phyloP scores from a whole-genome alignment of 2,888 invertebrate species.

The Scaptomyza tumidula region DNA sequence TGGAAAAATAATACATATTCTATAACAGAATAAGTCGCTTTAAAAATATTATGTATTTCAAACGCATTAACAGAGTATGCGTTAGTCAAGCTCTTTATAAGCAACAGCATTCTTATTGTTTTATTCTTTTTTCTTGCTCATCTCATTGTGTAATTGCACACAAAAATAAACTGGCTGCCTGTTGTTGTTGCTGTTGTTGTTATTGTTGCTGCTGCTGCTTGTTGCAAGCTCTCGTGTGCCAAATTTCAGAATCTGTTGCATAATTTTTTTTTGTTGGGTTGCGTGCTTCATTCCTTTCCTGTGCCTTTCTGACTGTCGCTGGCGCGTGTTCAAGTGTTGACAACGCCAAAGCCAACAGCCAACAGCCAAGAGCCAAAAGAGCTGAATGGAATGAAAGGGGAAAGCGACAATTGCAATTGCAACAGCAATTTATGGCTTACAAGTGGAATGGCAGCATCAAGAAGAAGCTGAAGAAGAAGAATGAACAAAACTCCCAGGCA shows the following conservation, averaged over 20 bases:
- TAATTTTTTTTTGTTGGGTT: constrained; percentile 53
- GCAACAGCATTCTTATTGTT: constrained; percentile 4
- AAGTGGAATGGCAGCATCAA: constrained; percentile 10
- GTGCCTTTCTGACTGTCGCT: constrained; percentile 53
- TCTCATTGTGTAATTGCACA: constrained; percentile 69
- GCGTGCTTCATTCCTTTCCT: constrained; percentile 47
- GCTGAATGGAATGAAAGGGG: not conserved
- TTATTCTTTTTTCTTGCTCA: constrained; percentile 32
- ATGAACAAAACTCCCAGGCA: constrained; percentile 36
- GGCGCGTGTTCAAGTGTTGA: constrained; percentile 80
- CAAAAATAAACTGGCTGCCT: constrained; percentile 71
- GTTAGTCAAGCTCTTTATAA: not conserved
- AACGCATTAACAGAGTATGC: not conserved
- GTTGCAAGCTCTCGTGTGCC: constrained; percentile 40
- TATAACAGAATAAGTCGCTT: no score
- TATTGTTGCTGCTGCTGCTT: constrained; percentile 21
- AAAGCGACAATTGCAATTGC: constrained; percentile 75
- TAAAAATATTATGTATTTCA: no score
- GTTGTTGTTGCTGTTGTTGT: constrained; percentile 15
- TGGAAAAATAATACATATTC: no score
- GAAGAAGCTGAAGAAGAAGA: constrained; percentile 13
- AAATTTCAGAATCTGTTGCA: constrained; percentile 77
- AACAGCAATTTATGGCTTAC: constrained; percentile 63
- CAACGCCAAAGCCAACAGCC: constrained; percentile 51
- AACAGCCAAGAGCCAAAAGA: constrained; percentile 25